phyloP scores from a whole-genome alignment of 2,113 vertebrate genomes.

The Pituophis catenifer region DNA sequence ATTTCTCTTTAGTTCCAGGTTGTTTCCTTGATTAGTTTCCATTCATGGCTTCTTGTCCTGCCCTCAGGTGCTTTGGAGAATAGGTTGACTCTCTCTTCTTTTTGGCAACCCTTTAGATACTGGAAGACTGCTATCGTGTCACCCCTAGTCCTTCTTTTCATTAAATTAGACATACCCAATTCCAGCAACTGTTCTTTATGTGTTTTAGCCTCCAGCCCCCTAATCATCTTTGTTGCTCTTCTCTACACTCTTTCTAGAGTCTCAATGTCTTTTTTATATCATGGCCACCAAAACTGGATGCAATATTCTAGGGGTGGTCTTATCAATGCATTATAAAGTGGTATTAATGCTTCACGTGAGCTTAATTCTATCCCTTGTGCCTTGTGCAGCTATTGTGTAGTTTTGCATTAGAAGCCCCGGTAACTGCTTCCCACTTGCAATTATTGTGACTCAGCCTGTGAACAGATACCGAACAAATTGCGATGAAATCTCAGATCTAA shows the following conservation, averaged over 20 bases:
- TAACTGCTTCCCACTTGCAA: neutral
- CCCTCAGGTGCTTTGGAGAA: neutral
- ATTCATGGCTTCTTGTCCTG: neutral
- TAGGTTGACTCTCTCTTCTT: neutral
- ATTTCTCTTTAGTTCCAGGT: neutral
- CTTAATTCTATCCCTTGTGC: neutral
- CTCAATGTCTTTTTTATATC: neutral
- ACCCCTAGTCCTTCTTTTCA: neutral
- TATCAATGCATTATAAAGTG: neutral
- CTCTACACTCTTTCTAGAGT: neutral
- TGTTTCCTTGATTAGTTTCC: neutral
- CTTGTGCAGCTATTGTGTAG: neutral
- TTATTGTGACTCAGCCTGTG: neutral
- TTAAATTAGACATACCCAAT: neutral
- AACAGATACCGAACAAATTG: neutral
- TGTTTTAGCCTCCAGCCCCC: neutral
- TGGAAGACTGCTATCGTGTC: neutral
- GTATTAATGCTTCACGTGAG: neutral
- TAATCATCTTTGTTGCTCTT: neutral
- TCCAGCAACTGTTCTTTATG: neutral
- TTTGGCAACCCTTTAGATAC: neutral
- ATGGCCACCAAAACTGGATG: neutral
- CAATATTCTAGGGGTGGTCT: neutral
- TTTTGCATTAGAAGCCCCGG: neutral
- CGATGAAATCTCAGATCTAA: neutral